Base-by-base conservation (phyloP, 2,113 vertebrate species). In the Dicaeum eximium region DNA sequence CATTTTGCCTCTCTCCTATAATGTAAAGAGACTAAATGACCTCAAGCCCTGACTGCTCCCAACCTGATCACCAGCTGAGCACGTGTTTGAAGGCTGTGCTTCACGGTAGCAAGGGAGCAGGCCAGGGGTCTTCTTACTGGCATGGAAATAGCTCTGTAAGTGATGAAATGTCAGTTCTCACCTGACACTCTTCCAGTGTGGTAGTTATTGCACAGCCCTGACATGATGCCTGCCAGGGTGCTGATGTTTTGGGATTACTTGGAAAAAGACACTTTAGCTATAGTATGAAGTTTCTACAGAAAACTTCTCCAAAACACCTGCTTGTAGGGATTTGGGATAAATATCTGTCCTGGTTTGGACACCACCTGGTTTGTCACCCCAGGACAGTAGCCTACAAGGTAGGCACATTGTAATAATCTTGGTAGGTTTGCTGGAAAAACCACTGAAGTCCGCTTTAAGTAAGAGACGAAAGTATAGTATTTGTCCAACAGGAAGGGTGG, bases 1-100 rank as follows among this genome's bases (percentile, higher is more conserved):
- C 1, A 1, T 65, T 81, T 69, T 33, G 20, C 24, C 22, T 30
- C 44, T 60, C 5, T 51, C 7, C 10, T 11, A 3, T 78, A 44
- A 75, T 2, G 4, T 27, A 21, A 10, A 30, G 38, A 79, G 57
- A 33, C 11, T 24, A 38, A 86, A 77, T 2, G 1, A 62, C 13
- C 5, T 3, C 3, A 12, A 60, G n/a, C 7, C 22, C 23, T 0
- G 0, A 15, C 12, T 25, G 50, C 16, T 56, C 15, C 37, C 1
- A 2, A 3, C 1, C 3, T 0, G 1, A 19, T 40, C 23, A 74
- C 20, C 37, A 57, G 37, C 40, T 35, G 28, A 47, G 45, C 7
- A 8, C 0, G 1, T 28, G 25, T 64, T 48, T 71, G 44, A 23
- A 62, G 44, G 28, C 8, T 85, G 35, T 40, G 33, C 12, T n/a